Evolutionary conservation across 1,140 invertebrate genomes (phyloP).

Genomic region (Neodiprion fabricii): DNA sequence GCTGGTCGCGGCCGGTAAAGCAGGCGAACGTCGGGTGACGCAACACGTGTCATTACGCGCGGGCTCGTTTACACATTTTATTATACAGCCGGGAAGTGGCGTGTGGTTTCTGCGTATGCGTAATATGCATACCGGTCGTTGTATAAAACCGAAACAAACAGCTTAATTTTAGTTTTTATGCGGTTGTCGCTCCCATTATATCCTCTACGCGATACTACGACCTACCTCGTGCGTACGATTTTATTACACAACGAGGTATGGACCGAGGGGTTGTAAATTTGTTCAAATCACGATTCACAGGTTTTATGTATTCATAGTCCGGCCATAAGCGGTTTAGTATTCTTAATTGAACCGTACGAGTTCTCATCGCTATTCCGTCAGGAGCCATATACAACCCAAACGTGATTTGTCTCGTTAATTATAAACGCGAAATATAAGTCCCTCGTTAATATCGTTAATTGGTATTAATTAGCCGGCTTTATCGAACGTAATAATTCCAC

Average conservation of each 20-base stretch:
- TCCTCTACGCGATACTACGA: no score
- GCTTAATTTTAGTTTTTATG: constrained; percentile 44
- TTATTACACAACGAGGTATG: no score
- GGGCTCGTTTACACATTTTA: constrained; percentile 34
- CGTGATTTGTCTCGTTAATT: neutral
- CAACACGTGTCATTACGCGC: constrained; percentile 21
- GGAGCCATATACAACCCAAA: neutral
- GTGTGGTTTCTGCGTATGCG: no score
- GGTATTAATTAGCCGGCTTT: neutral
- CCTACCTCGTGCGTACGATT: no score
- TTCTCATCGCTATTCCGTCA: no score
- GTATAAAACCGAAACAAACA: constrained; percentile 45
- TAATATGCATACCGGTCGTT: neutral
- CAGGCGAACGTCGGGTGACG: constrained; percentile 14
- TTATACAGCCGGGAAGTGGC: constrained; percentile 32
- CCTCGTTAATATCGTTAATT: neutral
- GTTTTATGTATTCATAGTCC: no score
- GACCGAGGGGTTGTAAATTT: no score
- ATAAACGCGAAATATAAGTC: neutral
- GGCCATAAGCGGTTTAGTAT: no score
- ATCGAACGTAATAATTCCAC: neutral
- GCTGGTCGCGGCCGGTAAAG: constrained; percentile 38
- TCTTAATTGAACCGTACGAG: no score
- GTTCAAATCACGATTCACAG: no score
- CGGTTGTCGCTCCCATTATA: neutral